phyloP scores from a whole-genome alignment of 1,140 invertebrate species.

The Monochamus saltuarius region DNA sequence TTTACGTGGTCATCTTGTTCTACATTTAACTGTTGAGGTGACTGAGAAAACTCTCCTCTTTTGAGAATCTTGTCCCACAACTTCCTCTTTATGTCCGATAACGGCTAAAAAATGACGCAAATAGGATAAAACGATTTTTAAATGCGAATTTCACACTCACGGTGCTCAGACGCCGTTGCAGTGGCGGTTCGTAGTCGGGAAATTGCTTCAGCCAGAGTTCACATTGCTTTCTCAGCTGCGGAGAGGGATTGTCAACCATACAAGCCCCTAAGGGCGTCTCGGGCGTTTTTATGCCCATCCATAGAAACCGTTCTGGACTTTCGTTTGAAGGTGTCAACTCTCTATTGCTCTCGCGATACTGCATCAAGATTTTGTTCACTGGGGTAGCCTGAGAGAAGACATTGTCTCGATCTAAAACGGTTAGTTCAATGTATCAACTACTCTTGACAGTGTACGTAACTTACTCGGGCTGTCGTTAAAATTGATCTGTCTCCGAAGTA shows the following conservation, averaged over 20 bases:
- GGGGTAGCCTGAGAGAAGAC: slow-evolving; percentile 46
- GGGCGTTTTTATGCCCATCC: slow-evolving; percentile 56
- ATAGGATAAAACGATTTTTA: slow-evolving; percentile 14
- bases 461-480: no score
- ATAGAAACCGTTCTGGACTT: slow-evolving; percentile 33
- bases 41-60: background rate
- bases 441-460: no score
- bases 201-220: slow-evolving; percentile 55
- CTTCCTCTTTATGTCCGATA: slow-evolving; percentile 55
- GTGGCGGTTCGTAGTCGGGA: slow-evolving; percentile 51
- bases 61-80: slow-evolving; percentile 48
- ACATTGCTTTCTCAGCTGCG: slow-evolving; percentile 54
- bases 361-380: slow-evolving; percentile 43
- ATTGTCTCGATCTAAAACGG: slow-evolving; percentile 7
- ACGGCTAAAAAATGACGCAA: slow-evolving; percentile 52
- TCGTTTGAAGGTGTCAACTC: slow-evolving; percentile 29
- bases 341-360: slow-evolving; percentile 36
- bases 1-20: background rate
- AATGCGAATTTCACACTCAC: slow-evolving; percentile 41
- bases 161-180: slow-evolving; percentile 52
- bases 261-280: slow-evolving; percentile 59
- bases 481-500: background rate
- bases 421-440: no score
- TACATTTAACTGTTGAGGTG: no score
- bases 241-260: slow-evolving; percentile 55